Conservation (phyloP, 1,140 invertebrate species). For the Whitmania pigra region DNA sequence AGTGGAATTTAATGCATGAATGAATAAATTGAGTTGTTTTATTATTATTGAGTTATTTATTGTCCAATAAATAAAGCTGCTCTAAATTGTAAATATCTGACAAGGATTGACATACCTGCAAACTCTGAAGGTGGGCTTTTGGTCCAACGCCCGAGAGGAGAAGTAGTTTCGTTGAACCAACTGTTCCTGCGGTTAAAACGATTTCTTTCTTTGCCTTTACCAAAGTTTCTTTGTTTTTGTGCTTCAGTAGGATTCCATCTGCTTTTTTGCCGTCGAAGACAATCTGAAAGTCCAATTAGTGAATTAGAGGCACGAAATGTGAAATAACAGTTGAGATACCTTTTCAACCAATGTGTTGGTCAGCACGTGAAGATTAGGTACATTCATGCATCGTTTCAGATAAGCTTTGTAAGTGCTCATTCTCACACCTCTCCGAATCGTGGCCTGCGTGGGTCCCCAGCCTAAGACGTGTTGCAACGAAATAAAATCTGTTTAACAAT, state of each 20-base stretch:
- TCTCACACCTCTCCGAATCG: slow-evolving; percentile 64
- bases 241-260: slow-evolving; percentile 65
- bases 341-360: slow-evolving; percentile 65
- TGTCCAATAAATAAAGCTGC: background rate
- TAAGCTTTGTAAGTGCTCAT: slow-evolving; percentile 81
- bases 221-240: slow-evolving; percentile 53
- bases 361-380: slow-evolving; percentile 70
- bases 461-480: slow-evolving; percentile 10
- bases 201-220: slow-evolving; percentile 70
- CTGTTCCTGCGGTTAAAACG: slow-evolving; percentile 58
- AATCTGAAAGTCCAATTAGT: slow-evolving; percentile 43
- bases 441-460: slow-evolving; percentile 55
- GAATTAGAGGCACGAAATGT: background rate
- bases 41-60: no score
- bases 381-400: slow-evolving; percentile 59
- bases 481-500: background rate
- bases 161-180: slow-evolving; percentile 71
- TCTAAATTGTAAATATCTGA: background rate
- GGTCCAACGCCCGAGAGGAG: slow-evolving; percentile 78
- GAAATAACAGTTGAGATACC: background rate
- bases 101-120: slow-evolving; percentile 37
- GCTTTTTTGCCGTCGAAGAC: slow-evolving; percentile 68
- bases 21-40: background rate
- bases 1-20: background rate
- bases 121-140: slow-evolving; percentile 54